Evolutionary conservation across 2,797 vertebrate genomes (phyloP).

Genomic region (Anabacerthia variegaticeps): DNA sequence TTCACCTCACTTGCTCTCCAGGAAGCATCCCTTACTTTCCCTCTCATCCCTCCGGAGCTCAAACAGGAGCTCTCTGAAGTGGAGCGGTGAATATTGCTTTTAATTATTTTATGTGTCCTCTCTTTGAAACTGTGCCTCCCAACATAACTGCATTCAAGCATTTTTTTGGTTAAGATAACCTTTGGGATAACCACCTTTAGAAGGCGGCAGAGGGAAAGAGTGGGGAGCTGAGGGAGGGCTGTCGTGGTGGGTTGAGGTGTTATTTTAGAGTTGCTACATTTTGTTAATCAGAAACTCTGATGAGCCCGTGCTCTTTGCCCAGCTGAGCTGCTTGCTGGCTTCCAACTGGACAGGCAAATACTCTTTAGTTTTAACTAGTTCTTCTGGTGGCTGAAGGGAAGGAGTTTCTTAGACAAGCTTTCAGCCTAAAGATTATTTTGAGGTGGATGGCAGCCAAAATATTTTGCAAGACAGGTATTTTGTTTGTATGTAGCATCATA

Average conservation of each 20-base stretch:
- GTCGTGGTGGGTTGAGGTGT: not conserved
- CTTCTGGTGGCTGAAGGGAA: slow-evolving; percentile 18
- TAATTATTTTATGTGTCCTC: slow-evolving; percentile 35
- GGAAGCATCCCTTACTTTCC: slow-evolving; percentile 34
- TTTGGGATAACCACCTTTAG: slow-evolving; percentile 8
- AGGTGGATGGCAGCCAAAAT: slow-evolving; percentile 33
- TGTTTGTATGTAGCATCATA: slow-evolving; percentile 35
- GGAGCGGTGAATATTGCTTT: not conserved
- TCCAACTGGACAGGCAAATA: not conserved
- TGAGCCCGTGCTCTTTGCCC: not conserved
- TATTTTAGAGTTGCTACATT: not conserved
- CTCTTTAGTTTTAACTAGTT: not conserved
- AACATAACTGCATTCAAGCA: not conserved
- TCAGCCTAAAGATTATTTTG: slow-evolving; percentile 20
- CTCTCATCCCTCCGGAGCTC: slow-evolving; percentile 28
- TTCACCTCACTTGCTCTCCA: not conserved
- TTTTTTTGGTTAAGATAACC: slow-evolving; percentile 36
- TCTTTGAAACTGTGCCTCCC: slow-evolving; percentile 46
- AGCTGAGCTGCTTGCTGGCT: not conserved
- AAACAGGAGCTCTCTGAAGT: slow-evolving; percentile 44
- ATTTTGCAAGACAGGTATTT: slow-evolving; percentile 60
- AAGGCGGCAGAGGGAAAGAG: not conserved
- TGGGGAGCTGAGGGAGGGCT: not conserved
- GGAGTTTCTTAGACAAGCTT: not conserved
- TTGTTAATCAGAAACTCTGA: not conserved